These are phyloP conservation scores for Pollachius pollachius DNA, from an alignment of 2,113 vertebrate species.

Conservation along the genomic window DNA sequence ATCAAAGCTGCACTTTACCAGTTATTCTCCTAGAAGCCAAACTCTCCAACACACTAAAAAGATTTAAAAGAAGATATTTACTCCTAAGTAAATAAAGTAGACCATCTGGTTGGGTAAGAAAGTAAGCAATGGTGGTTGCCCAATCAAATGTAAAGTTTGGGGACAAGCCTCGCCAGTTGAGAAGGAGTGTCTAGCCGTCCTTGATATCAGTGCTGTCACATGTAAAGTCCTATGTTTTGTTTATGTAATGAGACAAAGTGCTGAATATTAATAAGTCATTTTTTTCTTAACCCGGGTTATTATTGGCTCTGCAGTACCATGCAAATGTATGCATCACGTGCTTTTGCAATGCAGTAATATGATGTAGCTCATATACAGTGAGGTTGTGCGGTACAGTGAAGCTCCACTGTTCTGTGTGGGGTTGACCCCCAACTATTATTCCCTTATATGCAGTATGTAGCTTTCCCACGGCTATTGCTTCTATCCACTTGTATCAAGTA, in stretches of 20 bases:
- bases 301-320: constrained; percentile 15
- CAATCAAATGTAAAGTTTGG: no score
- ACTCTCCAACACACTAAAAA: no score
- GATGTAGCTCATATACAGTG: neutral
- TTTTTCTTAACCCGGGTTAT: constrained; percentile 38
- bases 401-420: constrained; percentile 1
- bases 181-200: no score
- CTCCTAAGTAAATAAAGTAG: no score
- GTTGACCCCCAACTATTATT: constrained; percentile 9
- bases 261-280: constrained; percentile 41
- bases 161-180: no score
- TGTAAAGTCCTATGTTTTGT: neutral
- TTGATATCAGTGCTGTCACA: no score
- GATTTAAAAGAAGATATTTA: no score
- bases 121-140: no score
- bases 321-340: constrained; percentile 24
- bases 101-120: no score
- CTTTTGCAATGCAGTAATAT: constrained; percentile 32
- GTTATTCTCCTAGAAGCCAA: no score
- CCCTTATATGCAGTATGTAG: constrained; percentile 31
- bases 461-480: constrained; percentile 23
- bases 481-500: constrained; percentile 16
- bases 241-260: constrained; percentile 29
- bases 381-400: neutral
- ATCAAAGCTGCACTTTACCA: neutral